These are phyloP conservation scores for Pasiphila rectangulata DNA, from an alignment of 2,888 invertebrate genomes.

Conservation along the genomic window DNA sequence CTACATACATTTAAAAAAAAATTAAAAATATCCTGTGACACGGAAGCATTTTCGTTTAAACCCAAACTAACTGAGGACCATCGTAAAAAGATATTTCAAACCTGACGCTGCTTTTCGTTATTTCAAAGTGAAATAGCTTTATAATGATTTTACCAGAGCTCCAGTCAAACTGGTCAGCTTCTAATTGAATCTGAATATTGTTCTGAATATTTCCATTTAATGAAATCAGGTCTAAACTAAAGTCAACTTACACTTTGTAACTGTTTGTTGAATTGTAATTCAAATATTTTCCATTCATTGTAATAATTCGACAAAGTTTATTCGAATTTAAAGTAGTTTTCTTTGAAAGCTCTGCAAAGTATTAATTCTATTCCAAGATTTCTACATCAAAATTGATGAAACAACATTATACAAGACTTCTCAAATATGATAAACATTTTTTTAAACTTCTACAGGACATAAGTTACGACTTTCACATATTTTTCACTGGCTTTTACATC, in stretches of 20 bases:
- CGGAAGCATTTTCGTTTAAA: conserved; percentile 1
- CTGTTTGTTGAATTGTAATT: neutral
- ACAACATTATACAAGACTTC: too few species aligned
- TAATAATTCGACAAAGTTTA: too few species aligned
- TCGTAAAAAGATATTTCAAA: conserved; percentile 9
- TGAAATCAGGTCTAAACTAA: conserved; percentile 15
- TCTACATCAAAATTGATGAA: too few species aligned
- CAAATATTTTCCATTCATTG: neutral
- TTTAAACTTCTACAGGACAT: too few species aligned
- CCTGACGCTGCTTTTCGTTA: neutral
- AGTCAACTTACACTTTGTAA: neutral
- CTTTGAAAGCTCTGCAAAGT: too few species aligned
- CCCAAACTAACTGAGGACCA: conserved; percentile 1
- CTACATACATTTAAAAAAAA: neutral
- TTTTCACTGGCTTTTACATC: too few species aligned
- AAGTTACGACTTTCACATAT: too few species aligned
- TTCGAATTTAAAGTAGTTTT: too few species aligned
- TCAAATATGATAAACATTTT: too few species aligned
- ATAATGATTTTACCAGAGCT: conserved; percentile 15
- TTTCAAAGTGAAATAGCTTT: conserved; percentile 18
- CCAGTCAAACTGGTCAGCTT: conserved; percentile 17
- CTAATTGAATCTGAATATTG: conserved; percentile 29
- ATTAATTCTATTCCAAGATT: too few species aligned
- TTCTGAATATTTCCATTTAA: conserved; percentile 26
- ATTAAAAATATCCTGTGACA: neutral